A percentile compares a stretch with the other conserved stretches of the same genome.
Evolutionary conservation across 2,113 vertebrate species (phyloP).

Genomic region (Muntiacus muntjak): DNA sequence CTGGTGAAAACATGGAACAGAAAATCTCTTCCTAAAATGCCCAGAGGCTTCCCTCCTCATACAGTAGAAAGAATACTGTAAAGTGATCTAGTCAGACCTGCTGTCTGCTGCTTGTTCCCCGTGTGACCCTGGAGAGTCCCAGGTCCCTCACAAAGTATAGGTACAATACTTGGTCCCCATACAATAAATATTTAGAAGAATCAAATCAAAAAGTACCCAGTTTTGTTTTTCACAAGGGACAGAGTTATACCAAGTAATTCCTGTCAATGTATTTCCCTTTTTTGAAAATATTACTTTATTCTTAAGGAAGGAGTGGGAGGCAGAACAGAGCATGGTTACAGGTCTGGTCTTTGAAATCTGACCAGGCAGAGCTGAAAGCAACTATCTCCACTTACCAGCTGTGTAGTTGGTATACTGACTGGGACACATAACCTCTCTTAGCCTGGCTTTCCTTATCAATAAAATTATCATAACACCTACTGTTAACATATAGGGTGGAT

Average conservation of each 20-base stretch:
- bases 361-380: not conserved
- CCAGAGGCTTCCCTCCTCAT: not conserved
- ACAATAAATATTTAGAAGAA: not conserved
- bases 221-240: not conserved
- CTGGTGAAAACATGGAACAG: not conserved
- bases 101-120: not conserved
- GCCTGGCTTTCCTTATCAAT: not conserved
- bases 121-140: not conserved
- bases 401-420: not conserved
- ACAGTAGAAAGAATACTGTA: not conserved
- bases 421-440: not conserved
- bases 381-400: not conserved
- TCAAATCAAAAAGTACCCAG: not conserved
- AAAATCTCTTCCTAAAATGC: not conserved
- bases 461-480: not conserved
- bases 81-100: not conserved
- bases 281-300: not conserved
- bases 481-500: not conserved
- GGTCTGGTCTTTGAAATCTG: not conserved
- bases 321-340: not conserved
- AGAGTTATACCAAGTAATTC: not conserved
- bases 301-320: not conserved
- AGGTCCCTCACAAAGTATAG: not conserved
- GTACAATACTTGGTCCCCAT: not conserved
- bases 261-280: not conserved